Percentiles rank a stretch among this genome's conserved stretches.
Conservation (phyloP, 64 coral and sea anemone genomes). For the Stichodactyla mertensii region DNA sequence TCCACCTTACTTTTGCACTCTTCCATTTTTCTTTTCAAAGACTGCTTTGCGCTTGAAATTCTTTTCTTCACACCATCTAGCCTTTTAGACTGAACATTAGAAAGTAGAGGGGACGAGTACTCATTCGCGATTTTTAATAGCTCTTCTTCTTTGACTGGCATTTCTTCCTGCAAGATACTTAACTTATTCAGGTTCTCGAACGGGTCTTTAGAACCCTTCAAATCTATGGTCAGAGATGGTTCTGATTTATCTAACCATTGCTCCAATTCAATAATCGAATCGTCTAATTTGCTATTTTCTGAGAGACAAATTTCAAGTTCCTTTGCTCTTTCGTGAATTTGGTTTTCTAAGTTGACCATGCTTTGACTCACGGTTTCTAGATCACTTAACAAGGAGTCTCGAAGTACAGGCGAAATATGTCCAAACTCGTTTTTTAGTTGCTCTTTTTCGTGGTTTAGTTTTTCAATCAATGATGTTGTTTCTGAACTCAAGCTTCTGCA, state of each 20-base stretch:
- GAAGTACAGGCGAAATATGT: constrained; percentile 23
- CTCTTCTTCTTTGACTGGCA: constrained; percentile 41
- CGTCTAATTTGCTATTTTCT: constrained; percentile 12
- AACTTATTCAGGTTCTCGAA: neutral
- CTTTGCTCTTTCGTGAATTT: neutral
- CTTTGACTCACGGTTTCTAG: constrained; percentile 32
- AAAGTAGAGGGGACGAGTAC: neutral
- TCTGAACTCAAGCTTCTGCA: constrained; percentile 10
- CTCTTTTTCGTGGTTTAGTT: constrained; percentile 24
- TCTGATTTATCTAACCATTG: constrained; percentile 17
- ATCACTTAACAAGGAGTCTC: constrained; percentile 28
- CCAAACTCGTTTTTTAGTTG: constrained; percentile 16
- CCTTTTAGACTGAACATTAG: neutral
- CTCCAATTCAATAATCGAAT: constrained; percentile 28
- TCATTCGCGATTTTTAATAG: constrained; percentile 16
- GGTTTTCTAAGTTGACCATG: constrained; percentile 4
- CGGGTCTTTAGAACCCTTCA: neutral
- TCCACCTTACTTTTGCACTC: constrained; percentile 33
- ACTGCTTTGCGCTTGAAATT: neutral
- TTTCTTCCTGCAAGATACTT: constrained; percentile 19
- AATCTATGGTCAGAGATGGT: neutral
- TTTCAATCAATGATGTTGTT: constrained; percentile 3
- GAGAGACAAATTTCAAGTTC: neutral
- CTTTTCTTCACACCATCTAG: neutral
- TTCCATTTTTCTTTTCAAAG: constrained; percentile 29